A percentile compares a stretch with the other conserved stretches of the same genome.
These are phyloP conservation scores for Adelphocoris suturalis DNA, from an alignment of 2,888 invertebrate genomes.

Conservation along the genomic window DNA sequence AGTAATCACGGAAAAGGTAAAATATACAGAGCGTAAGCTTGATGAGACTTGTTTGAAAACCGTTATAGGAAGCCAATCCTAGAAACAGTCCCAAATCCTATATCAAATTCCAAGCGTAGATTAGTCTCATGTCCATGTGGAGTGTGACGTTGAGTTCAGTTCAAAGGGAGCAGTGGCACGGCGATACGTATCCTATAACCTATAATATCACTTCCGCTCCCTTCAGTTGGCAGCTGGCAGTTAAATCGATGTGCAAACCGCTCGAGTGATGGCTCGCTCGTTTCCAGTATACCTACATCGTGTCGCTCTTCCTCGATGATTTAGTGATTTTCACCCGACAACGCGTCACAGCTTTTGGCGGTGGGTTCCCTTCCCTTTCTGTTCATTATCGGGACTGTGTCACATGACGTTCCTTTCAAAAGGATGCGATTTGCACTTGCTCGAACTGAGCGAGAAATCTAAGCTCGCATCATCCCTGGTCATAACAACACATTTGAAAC, in stretches of 20 bases:
- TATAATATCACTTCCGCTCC: neutral
- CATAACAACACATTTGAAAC: too few species aligned
- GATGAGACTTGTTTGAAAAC: too few species aligned
- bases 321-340: neutral
- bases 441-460: too few species aligned
- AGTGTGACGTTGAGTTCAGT: neutral
- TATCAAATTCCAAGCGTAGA: too few species aligned
- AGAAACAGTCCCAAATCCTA: too few species aligned
- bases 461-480: too few species aligned
- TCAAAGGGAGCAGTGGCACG: neutral
- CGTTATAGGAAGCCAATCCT: too few species aligned
- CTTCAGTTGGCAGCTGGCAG: neutral
- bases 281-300: neutral
- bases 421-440: neutral
- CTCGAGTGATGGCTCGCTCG: conserved; percentile 12
- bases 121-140: too few species aligned
- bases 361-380: neutral
- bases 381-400: neutral
- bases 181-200: neutral
- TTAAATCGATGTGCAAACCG: neutral
- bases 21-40: too few species aligned
- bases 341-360: neutral
- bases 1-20: too few species aligned
- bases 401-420: neutral
- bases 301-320: neutral